Conservation (phyloP, 2,113 vertebrate species). For the Rhadina sibilatrix region DNA sequence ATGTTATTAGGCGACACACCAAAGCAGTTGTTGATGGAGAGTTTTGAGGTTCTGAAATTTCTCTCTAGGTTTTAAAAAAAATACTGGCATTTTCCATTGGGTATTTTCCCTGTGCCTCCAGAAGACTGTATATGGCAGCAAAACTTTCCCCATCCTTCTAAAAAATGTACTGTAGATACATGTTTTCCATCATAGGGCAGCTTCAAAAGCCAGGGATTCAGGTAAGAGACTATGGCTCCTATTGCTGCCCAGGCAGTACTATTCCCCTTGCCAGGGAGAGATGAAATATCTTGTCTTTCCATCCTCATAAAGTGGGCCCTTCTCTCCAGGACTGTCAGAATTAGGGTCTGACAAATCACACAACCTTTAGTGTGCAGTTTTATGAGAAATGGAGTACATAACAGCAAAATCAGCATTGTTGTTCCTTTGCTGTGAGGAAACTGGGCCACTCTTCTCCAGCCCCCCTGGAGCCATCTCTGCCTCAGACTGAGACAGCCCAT, state of each 20-base stretch:
- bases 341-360: not conserved
- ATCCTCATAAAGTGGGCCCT: not conserved
- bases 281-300: not conserved
- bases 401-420: not conserved
- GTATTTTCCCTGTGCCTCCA: not conserved
- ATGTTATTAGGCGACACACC: not conserved
- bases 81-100: not conserved
- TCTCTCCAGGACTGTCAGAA: not conserved
- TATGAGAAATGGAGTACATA: not conserved
- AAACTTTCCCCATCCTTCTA: not conserved
- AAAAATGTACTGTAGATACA: not conserved
- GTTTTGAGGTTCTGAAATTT: not conserved
- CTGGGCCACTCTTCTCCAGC: not conserved
- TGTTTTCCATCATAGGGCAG: not conserved
- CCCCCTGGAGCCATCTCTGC: rapidly evolving
- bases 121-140: not conserved
- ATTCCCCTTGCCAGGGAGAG: not conserved
- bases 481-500: not conserved
- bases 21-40: not conserved
- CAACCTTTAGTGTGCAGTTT: rapidly evolving
- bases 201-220: not conserved
- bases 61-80: not conserved
- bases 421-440: not conserved
- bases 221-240: rapidly evolving
- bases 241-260: not conserved